Evolutionary conservation across 2,113 vertebrate species (phyloP).

Genomic region (Brachionichthys hirsutus): DNA sequence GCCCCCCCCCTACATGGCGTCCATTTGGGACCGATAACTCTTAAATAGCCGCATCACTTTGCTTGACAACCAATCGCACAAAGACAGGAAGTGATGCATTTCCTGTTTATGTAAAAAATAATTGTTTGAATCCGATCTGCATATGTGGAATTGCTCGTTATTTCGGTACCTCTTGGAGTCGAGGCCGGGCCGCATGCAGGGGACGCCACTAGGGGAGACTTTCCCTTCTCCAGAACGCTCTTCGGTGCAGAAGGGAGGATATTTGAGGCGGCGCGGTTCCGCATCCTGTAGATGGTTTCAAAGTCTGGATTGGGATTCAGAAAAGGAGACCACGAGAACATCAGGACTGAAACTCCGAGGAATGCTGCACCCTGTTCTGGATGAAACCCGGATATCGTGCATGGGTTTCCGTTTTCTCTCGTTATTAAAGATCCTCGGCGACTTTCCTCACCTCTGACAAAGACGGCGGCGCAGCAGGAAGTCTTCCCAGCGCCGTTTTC

Average conservation of each 20-base stretch:
- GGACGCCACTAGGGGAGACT: slow-evolving; percentile 20
- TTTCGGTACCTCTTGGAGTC: slow-evolving; percentile 49
- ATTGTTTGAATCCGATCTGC: neutral
- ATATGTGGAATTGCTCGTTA: neutral
- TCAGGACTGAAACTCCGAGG: slow-evolving; percentile 27
- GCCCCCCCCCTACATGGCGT: slow-evolving; percentile 52
- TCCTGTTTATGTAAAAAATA: slow-evolving; percentile 15
- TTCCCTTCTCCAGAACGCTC: slow-evolving; percentile 38
- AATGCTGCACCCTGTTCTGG: no score
- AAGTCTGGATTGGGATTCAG: slow-evolving; percentile 57
- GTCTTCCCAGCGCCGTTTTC: slow-evolving; percentile 73
- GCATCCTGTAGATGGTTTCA: slow-evolving; percentile 53
- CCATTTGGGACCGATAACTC: slow-evolving; percentile 21
- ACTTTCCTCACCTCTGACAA: slow-evolving; percentile 59
- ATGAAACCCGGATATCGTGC: neutral
- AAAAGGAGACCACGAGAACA: slow-evolving; percentile 1
- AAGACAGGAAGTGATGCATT: slow-evolving; percentile 38
- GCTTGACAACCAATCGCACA: slow-evolving; percentile 26
- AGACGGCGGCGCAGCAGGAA: slow-evolving; percentile 73
- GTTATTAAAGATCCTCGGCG: no score
- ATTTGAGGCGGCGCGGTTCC: slow-evolving; percentile 8
- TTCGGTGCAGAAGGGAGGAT: slow-evolving; percentile 25
- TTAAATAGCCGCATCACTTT: slow-evolving; percentile 4
- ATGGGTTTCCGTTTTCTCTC: neutral
- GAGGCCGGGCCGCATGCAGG: slow-evolving; percentile 36